Conservation (phyloP, 2,797 vertebrate species). For the Euthynnus affinis region DNA sequence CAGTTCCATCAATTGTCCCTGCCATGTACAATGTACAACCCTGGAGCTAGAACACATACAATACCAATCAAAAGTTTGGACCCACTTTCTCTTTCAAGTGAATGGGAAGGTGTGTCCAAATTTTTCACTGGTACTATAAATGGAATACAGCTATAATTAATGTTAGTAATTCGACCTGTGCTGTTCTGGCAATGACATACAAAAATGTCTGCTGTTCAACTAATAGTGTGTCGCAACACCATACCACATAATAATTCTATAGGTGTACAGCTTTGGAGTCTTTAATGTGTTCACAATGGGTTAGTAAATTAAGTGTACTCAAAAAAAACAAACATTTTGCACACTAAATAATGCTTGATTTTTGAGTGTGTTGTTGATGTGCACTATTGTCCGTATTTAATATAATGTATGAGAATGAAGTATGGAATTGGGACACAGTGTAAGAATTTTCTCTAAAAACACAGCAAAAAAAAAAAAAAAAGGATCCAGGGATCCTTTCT, state of each 20-base stretch:
- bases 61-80: too few species aligned
- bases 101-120: too few species aligned
- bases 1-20: not conserved
- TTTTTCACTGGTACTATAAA: too few species aligned
- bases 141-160: not conserved
- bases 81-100: too few species aligned
- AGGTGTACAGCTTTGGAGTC: too few species aligned
- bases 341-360: not conserved
- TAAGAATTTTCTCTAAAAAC: slow-evolving; percentile 15
- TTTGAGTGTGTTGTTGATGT: too few species aligned
- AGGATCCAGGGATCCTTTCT: not conserved
- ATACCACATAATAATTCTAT: too few species aligned
- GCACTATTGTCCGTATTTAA: too few species aligned
- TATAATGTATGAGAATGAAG: not conserved
- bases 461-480: not conserved
- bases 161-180: not conserved
- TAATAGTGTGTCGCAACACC: not conserved
- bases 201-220: not conserved
- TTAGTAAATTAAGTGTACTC: not conserved
- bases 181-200: not conserved
- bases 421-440: not conserved
- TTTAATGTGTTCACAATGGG: not conserved
- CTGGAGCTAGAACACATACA: too few species aligned
- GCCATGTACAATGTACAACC: too few species aligned
- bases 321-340: not conserved